Conservation (phyloP, 2,113 vertebrate genomes). For the Cyrtonyx montezumae region DNA sequence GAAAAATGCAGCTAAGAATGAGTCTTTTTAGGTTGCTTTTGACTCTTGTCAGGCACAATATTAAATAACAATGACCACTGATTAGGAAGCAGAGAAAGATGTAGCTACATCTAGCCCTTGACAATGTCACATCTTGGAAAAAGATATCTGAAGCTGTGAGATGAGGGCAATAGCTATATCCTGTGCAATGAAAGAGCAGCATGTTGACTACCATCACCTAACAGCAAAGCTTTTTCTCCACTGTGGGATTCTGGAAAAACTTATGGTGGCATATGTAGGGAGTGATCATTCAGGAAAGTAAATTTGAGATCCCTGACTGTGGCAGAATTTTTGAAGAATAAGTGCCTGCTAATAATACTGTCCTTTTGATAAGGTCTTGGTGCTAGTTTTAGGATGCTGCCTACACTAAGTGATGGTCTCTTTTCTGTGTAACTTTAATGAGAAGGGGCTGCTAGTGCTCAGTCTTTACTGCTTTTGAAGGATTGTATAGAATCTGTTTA, state of each 20-base stretch:
- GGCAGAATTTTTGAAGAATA: background rate
- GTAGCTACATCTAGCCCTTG: background rate
- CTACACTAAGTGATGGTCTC: background rate
- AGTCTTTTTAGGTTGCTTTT: background rate
- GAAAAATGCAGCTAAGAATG: background rate
- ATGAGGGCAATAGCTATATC: background rate
- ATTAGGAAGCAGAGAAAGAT: background rate
- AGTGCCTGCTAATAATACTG: background rate
- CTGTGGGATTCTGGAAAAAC: background rate
- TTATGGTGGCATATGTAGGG: background rate
- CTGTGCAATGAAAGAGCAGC: background rate
- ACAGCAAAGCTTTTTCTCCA: background rate
- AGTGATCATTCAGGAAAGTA: background rate
- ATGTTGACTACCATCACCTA: background rate
- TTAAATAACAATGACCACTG: background rate
- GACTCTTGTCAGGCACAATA: background rate
- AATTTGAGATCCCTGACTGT: background rate
- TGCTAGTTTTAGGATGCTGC: background rate
- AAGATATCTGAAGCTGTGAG: background rate
- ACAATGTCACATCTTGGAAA: background rate
- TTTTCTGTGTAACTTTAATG: background rate
- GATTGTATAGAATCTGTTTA: background rate
- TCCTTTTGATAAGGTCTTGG: background rate
- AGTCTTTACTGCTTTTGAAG: background rate
- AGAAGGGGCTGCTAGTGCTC: background rate